A percentile compares a stretch with the other conserved stretches of the same genome.
phyloP scores from a whole-genome alignment of 2,888 invertebrate genomes.

The Lasioglossum figueresi region DNA sequence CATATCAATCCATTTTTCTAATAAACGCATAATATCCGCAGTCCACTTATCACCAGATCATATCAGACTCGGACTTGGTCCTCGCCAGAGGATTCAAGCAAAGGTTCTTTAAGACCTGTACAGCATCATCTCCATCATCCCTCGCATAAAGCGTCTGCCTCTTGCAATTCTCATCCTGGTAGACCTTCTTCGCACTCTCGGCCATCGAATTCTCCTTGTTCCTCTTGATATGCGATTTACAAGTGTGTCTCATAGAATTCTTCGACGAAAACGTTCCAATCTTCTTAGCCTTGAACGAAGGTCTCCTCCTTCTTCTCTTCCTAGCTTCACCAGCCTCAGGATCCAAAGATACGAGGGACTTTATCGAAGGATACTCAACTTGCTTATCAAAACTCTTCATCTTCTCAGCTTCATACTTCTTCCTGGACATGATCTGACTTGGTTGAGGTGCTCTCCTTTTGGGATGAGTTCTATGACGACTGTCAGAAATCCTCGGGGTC shows the following conservation, averaged over 20 bases:
- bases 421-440: constrained; percentile 19
- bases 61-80: constrained; percentile 76
- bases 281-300: constrained; percentile 71
- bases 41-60: constrained; percentile 78
- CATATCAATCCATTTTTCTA: neutral
- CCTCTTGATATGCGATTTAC: constrained; percentile 25
- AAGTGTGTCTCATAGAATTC: constrained; percentile 47
- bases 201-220: constrained; percentile 54
- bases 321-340: constrained; percentile 20
- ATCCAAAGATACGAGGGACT: constrained; percentile 34
- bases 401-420: constrained; percentile 5
- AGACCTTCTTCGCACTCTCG: constrained; percentile 42
- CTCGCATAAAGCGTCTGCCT: constrained; percentile 81
- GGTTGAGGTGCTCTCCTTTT: constrained; percentile 62
- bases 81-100: constrained; percentile 81
- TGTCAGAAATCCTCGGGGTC: constrained; percentile 35
- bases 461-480: constrained; percentile 56
- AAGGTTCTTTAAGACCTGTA: constrained; percentile 76
- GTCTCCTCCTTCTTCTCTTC: constrained; percentile 57
- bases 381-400: constrained; percentile 21
- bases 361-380: constrained; percentile 44
- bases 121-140: constrained; percentile 79
- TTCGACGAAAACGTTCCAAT: constrained; percentile 66
- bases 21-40: neutral
- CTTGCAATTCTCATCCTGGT: constrained; percentile 66